Evolutionary conservation across 1,140 invertebrate genomes (phyloP).

Genomic region (Drosophila suzukii): DNA sequence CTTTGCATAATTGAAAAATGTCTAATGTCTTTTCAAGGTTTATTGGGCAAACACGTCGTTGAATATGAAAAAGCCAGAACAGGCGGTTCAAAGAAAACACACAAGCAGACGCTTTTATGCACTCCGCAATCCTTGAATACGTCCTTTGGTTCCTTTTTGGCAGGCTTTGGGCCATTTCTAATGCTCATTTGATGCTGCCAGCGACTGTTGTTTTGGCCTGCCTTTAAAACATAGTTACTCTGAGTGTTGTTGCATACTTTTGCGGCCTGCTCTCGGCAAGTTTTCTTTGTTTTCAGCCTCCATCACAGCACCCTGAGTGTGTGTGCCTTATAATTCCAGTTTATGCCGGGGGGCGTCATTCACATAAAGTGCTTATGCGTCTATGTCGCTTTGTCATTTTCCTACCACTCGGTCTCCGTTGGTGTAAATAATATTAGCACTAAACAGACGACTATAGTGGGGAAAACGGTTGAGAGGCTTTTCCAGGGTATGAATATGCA

Average conservation of each 20-base stretch:
- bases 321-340: conserved; percentile 67
- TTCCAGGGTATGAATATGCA: conserved; percentile 35
- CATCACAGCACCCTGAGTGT: conserved; percentile 31
- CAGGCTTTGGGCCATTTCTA: conserved; percentile 33
- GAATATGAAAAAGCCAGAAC: conserved; percentile 3
- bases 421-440: conserved; percentile 80
- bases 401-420: background rate
- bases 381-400: conserved; percentile 63
- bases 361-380: conserved; percentile 78
- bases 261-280: conserved; percentile 18
- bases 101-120: conserved; percentile 13
- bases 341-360: conserved; percentile 76
- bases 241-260: conserved; percentile 63
- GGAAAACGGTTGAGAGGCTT: conserved; percentile 9
- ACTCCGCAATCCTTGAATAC: conserved; percentile 8
- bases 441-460: conserved; percentile 54
- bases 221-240: conserved; percentile 66
- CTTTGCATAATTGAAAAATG: conserved; percentile 77
- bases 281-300: conserved; percentile 16
- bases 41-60: conserved; percentile 65
- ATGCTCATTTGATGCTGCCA: conserved; percentile 49
- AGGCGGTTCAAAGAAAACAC: conserved; percentile 1
- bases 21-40: conserved; percentile 76
- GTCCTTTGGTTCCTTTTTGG: background rate
- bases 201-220: conserved; percentile 43